Evolutionary conservation across 2,113 vertebrate species (phyloP), one percentile per base, ranked within the genome.

Genomic region (Ia io): DNA sequence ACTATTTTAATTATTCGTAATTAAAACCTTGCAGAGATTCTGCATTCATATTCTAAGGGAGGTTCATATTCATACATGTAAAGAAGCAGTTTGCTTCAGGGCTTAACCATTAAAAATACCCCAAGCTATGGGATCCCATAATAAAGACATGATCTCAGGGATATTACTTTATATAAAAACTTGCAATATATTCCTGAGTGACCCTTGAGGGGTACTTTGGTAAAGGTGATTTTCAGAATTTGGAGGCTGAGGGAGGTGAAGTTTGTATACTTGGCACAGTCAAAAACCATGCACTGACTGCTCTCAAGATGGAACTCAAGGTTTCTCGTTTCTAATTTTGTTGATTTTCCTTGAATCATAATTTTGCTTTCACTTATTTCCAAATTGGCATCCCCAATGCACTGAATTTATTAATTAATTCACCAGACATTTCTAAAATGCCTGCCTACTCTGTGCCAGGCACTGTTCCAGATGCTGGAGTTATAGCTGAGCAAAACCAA

Each of bases 1-100:
- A 51, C 44, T 59, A 78, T 86, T 92, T 94, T 49, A 94, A 94
- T 96, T 96, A 77, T 77, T 90, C 53, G 90, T 96, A 96, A 90
- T 92, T 92, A 95, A 96, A 83, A 92, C 35, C 59, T 91, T 87
- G 37, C 63, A 70, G 88, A 86, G 30, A 90, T 84, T 83, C 53
- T 70, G 40, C 18, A 90, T 79, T 94, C 25, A 69, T 35, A 61
- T 69, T 77, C n/a, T 96, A 80, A n/a, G 53, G 35, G 69, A 95
- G 84, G 73, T 83, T 85, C 35, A 85, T 51, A 78, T 59, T n/a
- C 32, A 94, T 22, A 78, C 85, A 84, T 59, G 88, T 83, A 76
- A 84, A 91, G 70, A 88, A 82, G 49, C 44, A 80, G 32, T 88
- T 92, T 69, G 25, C 8, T 86, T 86, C 74, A 87, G 70, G 47